phyloP scores from a whole-genome alignment of 2,888 invertebrate genomes.

The Cantharis lateralis region DNA sequence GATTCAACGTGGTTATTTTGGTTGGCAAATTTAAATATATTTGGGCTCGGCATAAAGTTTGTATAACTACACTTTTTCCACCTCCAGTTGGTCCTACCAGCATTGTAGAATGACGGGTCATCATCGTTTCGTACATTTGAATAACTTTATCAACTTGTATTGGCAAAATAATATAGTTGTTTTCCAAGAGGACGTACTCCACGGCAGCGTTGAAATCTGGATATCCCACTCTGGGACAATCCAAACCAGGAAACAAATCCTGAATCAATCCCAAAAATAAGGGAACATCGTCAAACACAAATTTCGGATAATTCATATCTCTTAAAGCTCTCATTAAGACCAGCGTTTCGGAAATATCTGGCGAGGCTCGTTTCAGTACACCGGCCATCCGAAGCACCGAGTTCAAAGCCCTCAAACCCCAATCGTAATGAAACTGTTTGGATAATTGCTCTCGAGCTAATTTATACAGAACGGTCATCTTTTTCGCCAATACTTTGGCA shows the following conservation, averaged over 20 bases:
- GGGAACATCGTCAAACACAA: constrained; percentile 89
- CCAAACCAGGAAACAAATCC: constrained; percentile 88
- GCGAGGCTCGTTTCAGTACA: constrained; percentile 77
- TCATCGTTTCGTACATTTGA: constrained; percentile 93
- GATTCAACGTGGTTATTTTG: constrained; percentile 81
- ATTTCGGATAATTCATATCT: constrained; percentile 94
- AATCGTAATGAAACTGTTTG: constrained; percentile 92
- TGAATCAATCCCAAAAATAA: constrained; percentile 85
- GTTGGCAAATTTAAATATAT: constrained; percentile 75
- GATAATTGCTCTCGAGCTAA: constrained; percentile 87
- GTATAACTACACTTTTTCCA: constrained; percentile 86
- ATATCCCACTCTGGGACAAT: constrained; percentile 86
- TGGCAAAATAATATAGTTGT: constrained; percentile 70
- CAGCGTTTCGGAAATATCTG: constrained; percentile 80
- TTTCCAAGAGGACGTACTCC: constrained; percentile 66
- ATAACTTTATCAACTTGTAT: constrained; percentile 70
- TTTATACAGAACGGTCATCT: constrained; percentile 91
- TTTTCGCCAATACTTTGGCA: constrained; percentile 89
- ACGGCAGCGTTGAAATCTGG: constrained; percentile 85
- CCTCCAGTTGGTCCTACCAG: constrained; percentile 92
- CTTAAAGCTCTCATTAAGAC: constrained; percentile 89
- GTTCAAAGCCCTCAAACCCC: constrained; percentile 89
- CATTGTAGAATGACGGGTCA: constrained; percentile 92
- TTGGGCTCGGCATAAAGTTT: constrained; percentile 79
- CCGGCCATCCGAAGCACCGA: constrained; percentile 92